phyloP scores from a whole-genome alignment of 2,113 vertebrate genomes.

The Ageneiosus marmoratus region DNA sequence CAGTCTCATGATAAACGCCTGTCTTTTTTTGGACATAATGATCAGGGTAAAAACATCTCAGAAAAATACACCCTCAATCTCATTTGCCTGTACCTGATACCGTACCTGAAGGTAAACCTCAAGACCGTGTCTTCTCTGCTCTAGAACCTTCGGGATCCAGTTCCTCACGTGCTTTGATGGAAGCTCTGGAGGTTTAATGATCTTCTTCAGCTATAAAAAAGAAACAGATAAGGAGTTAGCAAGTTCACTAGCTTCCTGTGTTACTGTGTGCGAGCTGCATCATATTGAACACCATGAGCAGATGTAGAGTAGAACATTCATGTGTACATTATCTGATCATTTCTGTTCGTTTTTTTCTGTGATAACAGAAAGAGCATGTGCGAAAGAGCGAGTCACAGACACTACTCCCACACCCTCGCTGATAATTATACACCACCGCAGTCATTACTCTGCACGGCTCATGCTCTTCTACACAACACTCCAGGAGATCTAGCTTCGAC shows the following conservation, averaged over 20 bases:
- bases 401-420: neutral
- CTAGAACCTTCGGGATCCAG: conserved; percentile 96
- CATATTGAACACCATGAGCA: neutral
- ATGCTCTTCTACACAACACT: neutral
- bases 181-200: conserved; percentile 93
- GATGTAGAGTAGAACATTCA: neutral
- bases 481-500: neutral
- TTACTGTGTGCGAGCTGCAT: neutral
- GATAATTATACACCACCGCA: neutral
- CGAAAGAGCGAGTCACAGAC: neutral
- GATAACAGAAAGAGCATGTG: neutral
- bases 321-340: no score
- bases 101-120: conserved; percentile 92
- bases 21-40: neutral
- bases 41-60: neutral
- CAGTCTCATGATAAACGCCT: neutral
- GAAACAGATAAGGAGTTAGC: conserved; percentile 19
- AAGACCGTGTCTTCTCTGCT: conserved; percentile 90
- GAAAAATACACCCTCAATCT: neutral
- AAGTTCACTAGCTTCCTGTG: neutral
- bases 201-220: conserved; percentile 88
- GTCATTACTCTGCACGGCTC: neutral
- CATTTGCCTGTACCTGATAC: neutral
- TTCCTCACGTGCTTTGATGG: conserved; percentile 97
- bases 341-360: neutral